phyloP scores from a whole-genome alignment of 2,888 invertebrate species.

The Congeria kusceri region DNA sequence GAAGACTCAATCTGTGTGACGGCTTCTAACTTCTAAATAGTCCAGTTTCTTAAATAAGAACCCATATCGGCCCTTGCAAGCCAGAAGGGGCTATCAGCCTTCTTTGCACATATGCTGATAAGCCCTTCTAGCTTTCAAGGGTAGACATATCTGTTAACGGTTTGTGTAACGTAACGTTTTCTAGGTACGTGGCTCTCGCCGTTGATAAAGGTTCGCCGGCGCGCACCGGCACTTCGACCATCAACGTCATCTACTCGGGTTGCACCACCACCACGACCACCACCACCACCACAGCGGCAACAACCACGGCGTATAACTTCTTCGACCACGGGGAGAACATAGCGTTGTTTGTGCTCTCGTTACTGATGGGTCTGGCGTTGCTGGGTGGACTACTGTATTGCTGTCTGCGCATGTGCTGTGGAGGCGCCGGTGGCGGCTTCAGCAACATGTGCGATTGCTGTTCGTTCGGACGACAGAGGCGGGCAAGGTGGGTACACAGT shows the following conservation, averaged over 20 bases:
- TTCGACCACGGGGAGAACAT: slow-evolving; percentile 47
- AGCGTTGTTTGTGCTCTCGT: slow-evolving; percentile 40
- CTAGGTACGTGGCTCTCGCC: slow-evolving; percentile 47
- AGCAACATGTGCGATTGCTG: slow-evolving; percentile 1
- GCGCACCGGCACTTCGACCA: slow-evolving; percentile 29
- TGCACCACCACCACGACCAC: slow-evolving; percentile 42
- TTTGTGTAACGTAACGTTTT: not conserved
- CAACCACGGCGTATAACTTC: slow-evolving; percentile 38
- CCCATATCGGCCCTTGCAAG: too few relatives aligned
- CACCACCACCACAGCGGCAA: slow-evolving; percentile 6
- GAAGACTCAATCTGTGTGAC: too few relatives aligned
- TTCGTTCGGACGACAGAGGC: not conserved
- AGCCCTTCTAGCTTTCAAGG: too few relatives aligned
- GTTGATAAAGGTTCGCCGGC: slow-evolving; percentile 51
- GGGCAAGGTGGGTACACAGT: not conserved
- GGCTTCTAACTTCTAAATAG: too few relatives aligned
- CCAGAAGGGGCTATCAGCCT: too few relatives aligned
- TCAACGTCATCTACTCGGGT: slow-evolving; percentile 58
- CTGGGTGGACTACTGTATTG: slow-evolving; percentile 15
- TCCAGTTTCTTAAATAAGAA: too few relatives aligned
- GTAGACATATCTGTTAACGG: too few relatives aligned
- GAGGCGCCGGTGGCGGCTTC: not conserved
- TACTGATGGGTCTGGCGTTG: slow-evolving; percentile 40
- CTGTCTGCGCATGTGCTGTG: slow-evolving; percentile 2
- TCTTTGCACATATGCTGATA: too few relatives aligned